Conservation (phyloP, 2,113 vertebrate genomes). For the Passerina amoena region DNA sequence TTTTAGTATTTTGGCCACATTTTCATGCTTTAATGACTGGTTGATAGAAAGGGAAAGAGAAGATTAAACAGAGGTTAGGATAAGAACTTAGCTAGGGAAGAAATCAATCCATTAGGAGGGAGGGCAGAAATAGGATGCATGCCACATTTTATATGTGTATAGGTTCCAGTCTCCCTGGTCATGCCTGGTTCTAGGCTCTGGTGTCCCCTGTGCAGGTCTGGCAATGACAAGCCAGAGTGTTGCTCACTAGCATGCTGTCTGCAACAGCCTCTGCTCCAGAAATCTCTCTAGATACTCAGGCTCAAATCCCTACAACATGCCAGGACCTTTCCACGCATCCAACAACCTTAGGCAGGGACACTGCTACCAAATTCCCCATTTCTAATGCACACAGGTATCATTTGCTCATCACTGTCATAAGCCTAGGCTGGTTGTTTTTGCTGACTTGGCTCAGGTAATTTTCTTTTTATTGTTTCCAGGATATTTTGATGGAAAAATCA, state of each 20-base stretch:
- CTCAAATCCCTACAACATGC: neutral
- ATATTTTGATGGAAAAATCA: neutral
- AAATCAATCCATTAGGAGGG: neutral
- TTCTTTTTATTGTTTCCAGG: neutral
- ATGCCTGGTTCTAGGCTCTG: rapidly evolving
- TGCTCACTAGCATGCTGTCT: neutral
- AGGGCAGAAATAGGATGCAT: neutral
- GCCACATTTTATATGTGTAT: rapidly evolving
- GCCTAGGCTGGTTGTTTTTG: neutral
- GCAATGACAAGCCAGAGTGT: neutral
- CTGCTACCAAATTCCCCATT: neutral
- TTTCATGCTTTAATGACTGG: constrained; percentile 44
- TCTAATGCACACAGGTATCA: neutral
- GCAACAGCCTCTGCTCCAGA: neutral
- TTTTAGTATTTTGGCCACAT: constrained; percentile 55
- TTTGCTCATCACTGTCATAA: neutral
- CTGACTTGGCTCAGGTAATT: neutral
- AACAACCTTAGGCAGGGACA: neutral
- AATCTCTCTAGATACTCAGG: neutral
- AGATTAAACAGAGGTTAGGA: constrained; percentile 37
- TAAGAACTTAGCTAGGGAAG: neutral
- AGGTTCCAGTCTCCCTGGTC: neutral
- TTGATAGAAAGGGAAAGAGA: constrained; percentile 19
- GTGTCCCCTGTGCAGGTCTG: too few species aligned
- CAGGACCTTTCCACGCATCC: neutral